phyloP scores from a whole-genome alignment of 2,888 invertebrate species.

The Cyclophora albipunctata region DNA sequence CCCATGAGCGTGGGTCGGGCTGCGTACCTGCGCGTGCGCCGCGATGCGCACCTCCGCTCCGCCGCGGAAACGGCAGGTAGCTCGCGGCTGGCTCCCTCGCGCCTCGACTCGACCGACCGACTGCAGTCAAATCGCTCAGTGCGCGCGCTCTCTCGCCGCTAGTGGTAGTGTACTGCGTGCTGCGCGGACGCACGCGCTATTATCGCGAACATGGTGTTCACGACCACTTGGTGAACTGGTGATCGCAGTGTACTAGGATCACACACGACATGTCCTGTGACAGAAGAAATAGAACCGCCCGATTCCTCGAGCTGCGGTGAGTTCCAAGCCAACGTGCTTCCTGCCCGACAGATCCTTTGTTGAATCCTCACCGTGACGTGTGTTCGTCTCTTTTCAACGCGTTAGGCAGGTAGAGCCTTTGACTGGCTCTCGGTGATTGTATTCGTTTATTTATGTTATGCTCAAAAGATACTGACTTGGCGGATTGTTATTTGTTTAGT shows the following conservation, averaged over 20 bases:
- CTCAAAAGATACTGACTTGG: conserved; percentile 14
- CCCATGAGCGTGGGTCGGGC: conserved; percentile 24
- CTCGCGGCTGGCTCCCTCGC: conserved; percentile 38
- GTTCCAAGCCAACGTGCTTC: conserved; percentile 57
- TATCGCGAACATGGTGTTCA: conserved; percentile 58
- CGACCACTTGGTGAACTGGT: conserved; percentile 62
- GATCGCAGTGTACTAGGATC: conserved; percentile 47
- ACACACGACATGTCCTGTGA: conserved; percentile 71
- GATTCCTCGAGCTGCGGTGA: conserved; percentile 74
- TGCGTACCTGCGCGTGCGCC: conserved; percentile 62
- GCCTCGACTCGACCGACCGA: conserved; percentile 4
- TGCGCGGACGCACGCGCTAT: conserved; percentile 59
- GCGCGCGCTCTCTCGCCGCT: conserved; percentile 72
- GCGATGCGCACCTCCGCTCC: conserved; percentile 71
- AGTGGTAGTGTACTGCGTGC: conserved; percentile 68
- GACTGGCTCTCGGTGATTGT: conserved; percentile 17
- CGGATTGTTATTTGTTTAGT: too few relatives aligned
- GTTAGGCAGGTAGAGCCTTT: conserved; percentile 38
- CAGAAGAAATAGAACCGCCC: conserved; percentile 69
- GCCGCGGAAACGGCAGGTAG: conserved; percentile 66
- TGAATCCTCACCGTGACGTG: conserved; percentile 62
- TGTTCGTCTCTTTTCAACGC: conserved; percentile 64
- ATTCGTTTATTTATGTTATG: conserved; percentile 14
- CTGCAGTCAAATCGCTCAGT: conserved; percentile 48
- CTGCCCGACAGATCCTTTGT: conserved; percentile 52